Percentiles rank a stretch among this genome's conserved stretches.
Conservation (phyloP, 2,797 vertebrate genomes). For the Anomalospiza imberbis region DNA sequence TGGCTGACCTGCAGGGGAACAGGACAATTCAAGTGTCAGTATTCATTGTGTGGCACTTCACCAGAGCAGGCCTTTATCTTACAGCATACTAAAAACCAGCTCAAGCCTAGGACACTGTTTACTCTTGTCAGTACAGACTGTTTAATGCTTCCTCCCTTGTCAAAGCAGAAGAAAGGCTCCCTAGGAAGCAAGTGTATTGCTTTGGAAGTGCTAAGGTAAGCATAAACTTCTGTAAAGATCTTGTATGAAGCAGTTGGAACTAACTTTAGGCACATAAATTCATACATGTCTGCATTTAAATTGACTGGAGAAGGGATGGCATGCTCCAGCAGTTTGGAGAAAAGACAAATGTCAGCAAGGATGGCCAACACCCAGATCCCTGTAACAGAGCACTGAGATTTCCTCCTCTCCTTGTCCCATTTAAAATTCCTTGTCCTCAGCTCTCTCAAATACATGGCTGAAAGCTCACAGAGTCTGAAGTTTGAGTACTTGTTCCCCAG, state of each 20-base stretch:
- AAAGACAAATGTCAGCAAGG: neutral
- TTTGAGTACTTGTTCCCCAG: neutral
- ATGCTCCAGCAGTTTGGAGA: neutral
- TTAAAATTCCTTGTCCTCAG: neutral
- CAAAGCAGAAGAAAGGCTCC: neutral
- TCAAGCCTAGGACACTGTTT: neutral
- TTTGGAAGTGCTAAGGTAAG: neutral
- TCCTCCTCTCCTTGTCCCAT: neutral
- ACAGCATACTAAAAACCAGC: neutral
- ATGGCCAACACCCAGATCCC: neutral
- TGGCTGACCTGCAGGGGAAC: conserved; percentile 84
- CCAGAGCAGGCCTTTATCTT: neutral
- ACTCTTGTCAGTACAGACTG: neutral
- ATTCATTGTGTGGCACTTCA: neutral
- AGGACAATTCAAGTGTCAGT: neutral
- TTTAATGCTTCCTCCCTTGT: neutral
- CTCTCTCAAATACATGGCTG: neutral
- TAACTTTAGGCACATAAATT: neutral
- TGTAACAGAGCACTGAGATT: neutral
- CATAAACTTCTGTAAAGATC: neutral
- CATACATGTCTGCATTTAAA: neutral
- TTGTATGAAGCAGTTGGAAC: neutral
- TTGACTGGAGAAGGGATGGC: neutral
- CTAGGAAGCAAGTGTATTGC: neutral
- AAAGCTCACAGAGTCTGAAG: neutral